A percentile compares a stretch with the other conserved stretches of the same genome.
Conservation (phyloP, 1,140 invertebrate genomes). For the Lysiphlebus fabarum region DNA sequence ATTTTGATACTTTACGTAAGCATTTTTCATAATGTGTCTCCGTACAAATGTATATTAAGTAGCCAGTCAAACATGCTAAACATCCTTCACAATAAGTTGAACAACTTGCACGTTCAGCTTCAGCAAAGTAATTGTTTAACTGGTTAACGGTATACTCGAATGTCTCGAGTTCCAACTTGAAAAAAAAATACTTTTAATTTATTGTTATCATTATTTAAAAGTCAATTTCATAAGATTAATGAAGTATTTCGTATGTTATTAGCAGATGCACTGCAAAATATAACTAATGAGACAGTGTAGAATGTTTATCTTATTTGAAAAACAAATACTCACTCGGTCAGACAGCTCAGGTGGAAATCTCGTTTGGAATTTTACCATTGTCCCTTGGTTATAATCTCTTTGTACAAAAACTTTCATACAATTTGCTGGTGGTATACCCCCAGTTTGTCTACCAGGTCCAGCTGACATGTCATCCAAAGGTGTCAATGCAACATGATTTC, state of each 20-base stretch:
- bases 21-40: conserved; percentile 96
- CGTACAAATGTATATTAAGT: conserved; percentile 93
- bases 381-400: conserved; percentile 95
- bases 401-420: conserved; percentile 91
- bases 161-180: conserved; percentile 79
- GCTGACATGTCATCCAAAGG: conserved; percentile 52
- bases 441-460: conserved; percentile 44
- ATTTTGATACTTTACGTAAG: conserved; percentile 88
- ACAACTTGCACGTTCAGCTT: conserved; percentile 90
- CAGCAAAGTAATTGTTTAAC: conserved; percentile 89
- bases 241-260: too few species aligned
- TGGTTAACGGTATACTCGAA: conserved; percentile 92
- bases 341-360: conserved; percentile 91
- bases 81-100: conserved; percentile 95
- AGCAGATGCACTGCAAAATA: not conserved
- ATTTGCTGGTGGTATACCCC: conserved; percentile 55
- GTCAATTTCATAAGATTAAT: conserved; percentile 7
- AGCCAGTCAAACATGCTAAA: conserved; percentile 93
- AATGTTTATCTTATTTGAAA: too few species aligned
- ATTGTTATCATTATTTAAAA: conserved; percentile 14
- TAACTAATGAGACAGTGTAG: too few species aligned
- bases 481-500: conserved; percentile 48
- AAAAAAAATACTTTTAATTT: conserved; percentile 24
- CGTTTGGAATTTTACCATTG: conserved; percentile 90
- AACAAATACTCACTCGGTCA: conserved; percentile 71